A percentile compares a stretch with the other conserved stretches of the same genome.
These are phyloP conservation scores for Sylvietta virens DNA, from an alignment of 2,113 vertebrate genomes.

Conservation along the genomic window DNA sequence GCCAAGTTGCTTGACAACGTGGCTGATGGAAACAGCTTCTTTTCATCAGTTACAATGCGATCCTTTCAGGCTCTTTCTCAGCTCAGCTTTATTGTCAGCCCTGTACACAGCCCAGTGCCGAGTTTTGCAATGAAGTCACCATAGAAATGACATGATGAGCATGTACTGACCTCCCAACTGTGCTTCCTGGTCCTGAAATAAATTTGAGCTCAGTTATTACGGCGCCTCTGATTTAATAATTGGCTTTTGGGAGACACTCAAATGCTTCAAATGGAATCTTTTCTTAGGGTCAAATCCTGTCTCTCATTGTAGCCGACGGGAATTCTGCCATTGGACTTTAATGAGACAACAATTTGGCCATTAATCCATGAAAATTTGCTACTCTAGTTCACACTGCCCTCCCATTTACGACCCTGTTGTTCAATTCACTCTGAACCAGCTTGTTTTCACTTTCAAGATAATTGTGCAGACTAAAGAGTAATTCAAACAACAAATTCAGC, in stretches of 20 bases:
- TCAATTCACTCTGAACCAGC: conserved; percentile 22
- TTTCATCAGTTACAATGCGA: neutral
- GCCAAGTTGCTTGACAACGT: conserved; percentile 22
- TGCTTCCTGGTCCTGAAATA: conserved; percentile 10
- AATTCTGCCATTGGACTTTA: conserved; percentile 14
- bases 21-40: conserved; percentile 41
- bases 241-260: conserved; percentile 38
- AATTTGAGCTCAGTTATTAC: conserved; percentile 29
- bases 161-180: conserved; percentile 3
- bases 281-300: conserved; percentile 2
- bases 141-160: conserved; percentile 5
- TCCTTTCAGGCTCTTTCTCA: conserved; percentile 27
- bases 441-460: conserved; percentile 42
- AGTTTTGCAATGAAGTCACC: conserved; percentile 19
- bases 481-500: conserved; percentile 22
- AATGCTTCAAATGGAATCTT: conserved; percentile 17
- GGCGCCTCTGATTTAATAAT: conserved; percentile 14
- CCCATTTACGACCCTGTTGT: neutral
- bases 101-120: neutral
- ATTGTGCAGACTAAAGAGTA: neutral
- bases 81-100: neutral
- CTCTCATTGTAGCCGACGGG: neutral
- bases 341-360: conserved; percentile 39
- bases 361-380: conserved; percentile 43
- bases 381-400: conserved; percentile 29